A percentile compares a stretch with the other conserved stretches of the same genome.
Conservation (phyloP, 64 coral and sea anemone genomes). For the Pocillopora verrucosa region DNA sequence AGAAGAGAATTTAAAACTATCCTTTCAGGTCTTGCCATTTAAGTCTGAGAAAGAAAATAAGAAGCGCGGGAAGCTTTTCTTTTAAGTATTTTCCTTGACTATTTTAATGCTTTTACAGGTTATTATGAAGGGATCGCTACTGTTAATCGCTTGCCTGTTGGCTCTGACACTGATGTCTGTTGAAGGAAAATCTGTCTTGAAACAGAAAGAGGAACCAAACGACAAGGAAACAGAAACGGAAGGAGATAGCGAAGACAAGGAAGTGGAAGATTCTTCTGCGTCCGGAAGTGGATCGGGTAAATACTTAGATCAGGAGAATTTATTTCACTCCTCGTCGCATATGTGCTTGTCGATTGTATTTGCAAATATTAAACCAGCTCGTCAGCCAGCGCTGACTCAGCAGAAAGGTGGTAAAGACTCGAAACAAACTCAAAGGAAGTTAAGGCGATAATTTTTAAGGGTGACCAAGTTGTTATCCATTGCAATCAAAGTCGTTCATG, state of each 20-base stretch:
- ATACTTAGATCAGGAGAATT: not conserved
- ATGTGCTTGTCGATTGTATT: too few relatives aligned
- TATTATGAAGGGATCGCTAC: not conserved
- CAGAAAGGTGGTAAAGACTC: too few relatives aligned
- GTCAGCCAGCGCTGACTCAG: too few relatives aligned
- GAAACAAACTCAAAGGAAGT: too few relatives aligned
- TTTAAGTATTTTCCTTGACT: not conserved
- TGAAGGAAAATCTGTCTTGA: not conserved
- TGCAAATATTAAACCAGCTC: too few relatives aligned
- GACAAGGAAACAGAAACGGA: not conserved
- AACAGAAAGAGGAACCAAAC: not conserved
- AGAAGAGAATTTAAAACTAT: not conserved
- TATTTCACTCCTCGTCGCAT: too few relatives aligned
- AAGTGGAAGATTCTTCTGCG: not conserved
- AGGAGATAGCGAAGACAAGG: not conserved
- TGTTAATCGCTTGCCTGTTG: conserved; percentile 28
- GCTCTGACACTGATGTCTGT: not conserved
- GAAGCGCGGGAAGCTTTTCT: not conserved
- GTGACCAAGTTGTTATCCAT: too few relatives aligned
- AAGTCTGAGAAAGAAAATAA: too few relatives aligned
- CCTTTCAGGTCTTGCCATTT: too few relatives aligned
- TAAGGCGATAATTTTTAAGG: too few relatives aligned
- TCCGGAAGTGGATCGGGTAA: not conserved
- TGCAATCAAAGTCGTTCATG: too few relatives aligned
- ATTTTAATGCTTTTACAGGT: not conserved